Evolutionary conservation across 1,140 invertebrate genomes (phyloP).

Genomic region (Drosophila chauvacae): DNA sequence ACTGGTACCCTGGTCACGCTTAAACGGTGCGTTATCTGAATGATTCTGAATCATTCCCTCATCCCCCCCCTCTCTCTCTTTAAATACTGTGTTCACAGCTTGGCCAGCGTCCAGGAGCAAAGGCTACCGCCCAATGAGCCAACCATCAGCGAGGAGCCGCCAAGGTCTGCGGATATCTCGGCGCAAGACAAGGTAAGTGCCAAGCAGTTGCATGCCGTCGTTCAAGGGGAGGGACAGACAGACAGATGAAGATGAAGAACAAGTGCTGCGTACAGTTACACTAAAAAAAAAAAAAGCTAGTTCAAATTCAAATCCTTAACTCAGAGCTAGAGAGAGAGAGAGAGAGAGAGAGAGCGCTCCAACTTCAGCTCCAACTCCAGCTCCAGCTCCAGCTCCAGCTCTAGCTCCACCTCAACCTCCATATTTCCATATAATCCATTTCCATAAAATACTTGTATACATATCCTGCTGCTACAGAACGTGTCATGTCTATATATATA

Average conservation of each 20-base stretch:
- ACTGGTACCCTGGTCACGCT: slow-evolving; percentile 98
- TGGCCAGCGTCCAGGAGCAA: slow-evolving; percentile 97
- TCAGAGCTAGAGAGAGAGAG: slow-evolving; percentile 20
- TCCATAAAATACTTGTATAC: slow-evolving; percentile 50
- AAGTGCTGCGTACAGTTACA: slow-evolving; percentile 33
- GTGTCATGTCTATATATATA: slow-evolving; percentile 57
- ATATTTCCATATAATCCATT: slow-evolving; percentile 8
- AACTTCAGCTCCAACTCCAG: neutral
- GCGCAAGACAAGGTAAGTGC: slow-evolving; percentile 88
- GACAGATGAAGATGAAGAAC: neutral
- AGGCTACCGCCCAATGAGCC: slow-evolving; percentile 89
- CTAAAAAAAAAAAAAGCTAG: slow-evolving; percentile 13
- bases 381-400: too few relatives aligned
- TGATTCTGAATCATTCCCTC: neutral
- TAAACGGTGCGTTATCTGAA: slow-evolving; percentile 91
- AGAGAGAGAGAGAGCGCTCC: slow-evolving; percentile 13
- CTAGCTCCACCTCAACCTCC: slow-evolving; percentile 14
- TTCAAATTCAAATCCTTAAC: slow-evolving; percentile 14
- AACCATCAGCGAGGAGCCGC: slow-evolving; percentile 87
- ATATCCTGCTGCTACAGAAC: slow-evolving; percentile 53
- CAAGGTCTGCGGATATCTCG: slow-evolving; percentile 87
- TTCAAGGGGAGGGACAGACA: neutral
- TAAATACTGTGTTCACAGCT: slow-evolving; percentile 85
- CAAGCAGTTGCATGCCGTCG: slow-evolving; percentile 1
- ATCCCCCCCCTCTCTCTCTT: neutral